phyloP scores from a whole-genome alignment of 2,113 vertebrate species.

The Thinocorus orbignyianus region DNA sequence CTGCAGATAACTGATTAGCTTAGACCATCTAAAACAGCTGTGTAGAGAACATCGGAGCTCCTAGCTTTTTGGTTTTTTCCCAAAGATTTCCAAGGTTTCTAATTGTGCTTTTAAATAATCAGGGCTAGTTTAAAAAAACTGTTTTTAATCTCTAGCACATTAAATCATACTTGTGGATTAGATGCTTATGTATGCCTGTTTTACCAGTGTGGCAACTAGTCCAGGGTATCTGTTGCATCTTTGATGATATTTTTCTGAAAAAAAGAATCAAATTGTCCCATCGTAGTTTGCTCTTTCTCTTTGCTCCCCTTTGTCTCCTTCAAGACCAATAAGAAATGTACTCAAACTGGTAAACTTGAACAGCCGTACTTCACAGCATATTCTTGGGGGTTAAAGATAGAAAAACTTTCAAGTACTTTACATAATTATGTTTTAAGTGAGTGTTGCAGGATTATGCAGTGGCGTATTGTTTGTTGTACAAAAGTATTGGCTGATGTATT shows the following conservation, averaged over 20 bases:
- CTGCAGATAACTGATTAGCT: neutral
- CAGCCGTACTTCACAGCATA: neutral
- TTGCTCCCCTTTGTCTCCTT: neutral
- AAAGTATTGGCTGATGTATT: neutral
- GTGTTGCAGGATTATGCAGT: neutral
- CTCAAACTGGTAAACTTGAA: neutral
- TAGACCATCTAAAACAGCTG: neutral
- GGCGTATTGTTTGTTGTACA: neutral
- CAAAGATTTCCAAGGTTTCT: neutral
- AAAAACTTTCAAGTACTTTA: neutral
- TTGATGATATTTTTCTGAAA: neutral
- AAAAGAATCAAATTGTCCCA: neutral
- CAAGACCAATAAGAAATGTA: neutral
- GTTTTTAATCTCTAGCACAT: neutral
- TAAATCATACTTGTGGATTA: neutral
- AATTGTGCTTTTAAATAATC: neutral
- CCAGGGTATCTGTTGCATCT: neutral
- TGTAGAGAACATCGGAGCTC: neutral
- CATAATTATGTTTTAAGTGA: neutral
- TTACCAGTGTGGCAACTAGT: neutral
- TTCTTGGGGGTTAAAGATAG: neutral
- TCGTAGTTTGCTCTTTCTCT: neutral
- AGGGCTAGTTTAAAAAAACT: neutral
- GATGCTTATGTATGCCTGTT: neutral
- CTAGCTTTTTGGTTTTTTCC: neutral